Evolutionary conservation across 2,797 vertebrate species (phyloP), one percentile per base, ranked within the genome.

Genomic region (Hydrocynus forskahlii): DNA sequence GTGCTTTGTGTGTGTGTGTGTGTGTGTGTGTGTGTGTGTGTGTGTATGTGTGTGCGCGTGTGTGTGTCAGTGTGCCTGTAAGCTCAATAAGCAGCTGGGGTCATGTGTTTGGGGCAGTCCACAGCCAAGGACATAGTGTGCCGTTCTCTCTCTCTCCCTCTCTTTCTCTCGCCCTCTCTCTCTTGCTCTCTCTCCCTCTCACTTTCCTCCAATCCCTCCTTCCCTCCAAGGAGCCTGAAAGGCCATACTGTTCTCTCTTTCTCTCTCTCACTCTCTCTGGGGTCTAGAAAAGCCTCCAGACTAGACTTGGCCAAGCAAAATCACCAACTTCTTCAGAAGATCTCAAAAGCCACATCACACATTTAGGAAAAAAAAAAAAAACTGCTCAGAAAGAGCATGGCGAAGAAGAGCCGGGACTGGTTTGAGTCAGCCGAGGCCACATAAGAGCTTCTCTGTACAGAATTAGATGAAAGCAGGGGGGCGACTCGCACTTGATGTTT

Each of bases 71-170:
- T 80, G 77, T 69, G 82, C 48, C 75, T 78, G 83, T 84, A 57
- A 80, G 83, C 64, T 69, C 69, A 52, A 76, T 66, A 76, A 72
- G 78, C 74, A 82, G 82, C 80, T 85, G 80, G 74, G 82, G 80
- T 86, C 82, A 84, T 83, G 81, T 83, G 87, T 87, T 80, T 57
- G 86, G 80, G 85, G 81, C 80, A 85, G 83, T 83, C 86, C 87
- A 88, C 82, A 86, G 86, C 85, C 88, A 89, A 89, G 90, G 89
- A 93, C 92, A 92, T 87, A 84, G 89, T 91, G 89, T 92, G 88
- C 90, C 78, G 86, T 85, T 90, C 48, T 81, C 63, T 79, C 78
- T 76, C 80, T 52, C 60, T 64, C 78, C 63, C 83, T 82, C 69
- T 89, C 88, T 87, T 88, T 80, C 80, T 75, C 48, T 35, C 78